Evolutionary conservation across 2,797 vertebrate genomes (phyloP).

Genomic region (Gila robusta): DNA sequence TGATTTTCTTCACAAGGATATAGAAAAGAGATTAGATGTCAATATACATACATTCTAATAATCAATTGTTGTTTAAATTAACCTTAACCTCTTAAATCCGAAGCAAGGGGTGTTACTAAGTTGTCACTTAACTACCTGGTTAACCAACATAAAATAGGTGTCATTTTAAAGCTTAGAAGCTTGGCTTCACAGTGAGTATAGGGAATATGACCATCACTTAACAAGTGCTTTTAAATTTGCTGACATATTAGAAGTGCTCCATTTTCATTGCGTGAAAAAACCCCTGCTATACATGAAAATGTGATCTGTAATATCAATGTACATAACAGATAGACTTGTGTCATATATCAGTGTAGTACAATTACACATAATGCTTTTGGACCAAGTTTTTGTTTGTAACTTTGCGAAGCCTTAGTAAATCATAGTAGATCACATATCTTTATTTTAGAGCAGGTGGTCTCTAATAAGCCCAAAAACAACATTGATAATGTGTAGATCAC

Average conservation of each 20-base stretch:
- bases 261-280: not conserved
- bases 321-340: not conserved
- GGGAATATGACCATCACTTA: not conserved
- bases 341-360: not conserved
- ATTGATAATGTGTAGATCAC: too few relatives aligned
- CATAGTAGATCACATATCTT: too few relatives aligned
- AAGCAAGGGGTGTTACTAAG: not conserved
- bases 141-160: not conserved
- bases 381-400: too few relatives aligned
- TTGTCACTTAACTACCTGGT: not conserved
- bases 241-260: not conserved
- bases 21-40: not conserved
- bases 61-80: not conserved
- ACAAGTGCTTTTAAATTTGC: not conserved
- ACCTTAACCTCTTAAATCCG: not conserved
- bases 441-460: too few relatives aligned
- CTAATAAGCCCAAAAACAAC: too few relatives aligned
- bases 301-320: not conserved
- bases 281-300: not conserved
- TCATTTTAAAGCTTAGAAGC: not conserved
- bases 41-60: not conserved
- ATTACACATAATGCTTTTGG: too few relatives aligned
- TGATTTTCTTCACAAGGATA: not conserved
- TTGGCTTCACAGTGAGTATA: not conserved
- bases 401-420: too few relatives aligned